Percentiles rank a stretch among this genome's conserved stretches.
Conservation (phyloP, 2,797 vertebrate genomes). For the Epinephelus coioides region DNA sequence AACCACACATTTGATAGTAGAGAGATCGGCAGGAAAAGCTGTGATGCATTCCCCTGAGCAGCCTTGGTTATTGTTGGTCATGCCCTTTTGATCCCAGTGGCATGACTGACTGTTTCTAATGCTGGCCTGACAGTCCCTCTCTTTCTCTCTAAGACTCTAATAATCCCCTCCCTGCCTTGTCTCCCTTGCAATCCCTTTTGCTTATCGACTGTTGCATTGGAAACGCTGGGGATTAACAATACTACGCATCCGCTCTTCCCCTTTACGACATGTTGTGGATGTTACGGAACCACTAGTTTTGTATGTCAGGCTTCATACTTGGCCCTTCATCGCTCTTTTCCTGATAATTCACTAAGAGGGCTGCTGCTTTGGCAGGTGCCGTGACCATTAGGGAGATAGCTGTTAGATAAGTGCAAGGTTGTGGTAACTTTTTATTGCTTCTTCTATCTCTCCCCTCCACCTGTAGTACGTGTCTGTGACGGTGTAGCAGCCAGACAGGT, state of each 20-base stretch:
- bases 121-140: conserved; percentile 52
- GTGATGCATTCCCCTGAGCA: conserved; percentile 48
- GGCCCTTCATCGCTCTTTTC: conserved; percentile 17
- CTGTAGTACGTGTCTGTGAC: conserved; percentile 46
- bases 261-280: background rate
- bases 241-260: conserved; percentile 15
- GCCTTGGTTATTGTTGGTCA: conserved; percentile 50
- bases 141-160: conserved; percentile 58
- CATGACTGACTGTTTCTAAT: conserved; percentile 55
- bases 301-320: conserved; percentile 18
- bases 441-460: conserved; percentile 42
- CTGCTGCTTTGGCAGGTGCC: conserved; percentile 43
- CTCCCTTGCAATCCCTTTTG: conserved; percentile 50
- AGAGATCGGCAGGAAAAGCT: conserved; percentile 46
- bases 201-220: conserved; percentile 48
- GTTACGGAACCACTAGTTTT: conserved; percentile 1
- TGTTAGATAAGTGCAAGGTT: conserved; percentile 54
- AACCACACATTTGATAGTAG: conserved; percentile 19
- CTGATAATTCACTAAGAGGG: conserved; percentile 31
- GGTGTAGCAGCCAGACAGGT: conserved; percentile 49
- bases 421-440: conserved; percentile 56
- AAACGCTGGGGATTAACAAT: conserved; percentile 42
- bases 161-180: conserved; percentile 57
- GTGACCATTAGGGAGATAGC: conserved; percentile 35
- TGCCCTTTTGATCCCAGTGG: conserved; percentile 61